Conservation (phyloP, 2,888 invertebrate species). For the Drosophila pseudotalamancana region DNA sequence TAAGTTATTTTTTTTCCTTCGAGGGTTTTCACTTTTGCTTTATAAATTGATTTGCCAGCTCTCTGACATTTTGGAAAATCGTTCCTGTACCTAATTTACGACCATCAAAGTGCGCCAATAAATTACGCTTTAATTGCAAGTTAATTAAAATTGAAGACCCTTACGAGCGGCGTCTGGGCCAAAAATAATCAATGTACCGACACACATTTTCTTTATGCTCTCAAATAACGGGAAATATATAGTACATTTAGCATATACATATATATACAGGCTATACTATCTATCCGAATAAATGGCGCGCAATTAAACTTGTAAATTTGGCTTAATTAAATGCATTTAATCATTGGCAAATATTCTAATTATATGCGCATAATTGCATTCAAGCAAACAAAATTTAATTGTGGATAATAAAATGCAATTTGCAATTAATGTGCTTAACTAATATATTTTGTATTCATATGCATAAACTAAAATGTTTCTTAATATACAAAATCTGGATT, state of each 20-base stretch:
- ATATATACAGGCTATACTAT: background rate
- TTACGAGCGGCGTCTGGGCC: slow-evolving; percentile 5
- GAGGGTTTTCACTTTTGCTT: slow-evolving; percentile 16
- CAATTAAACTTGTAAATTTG: slow-evolving; percentile 26
- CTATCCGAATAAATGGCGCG: background rate
- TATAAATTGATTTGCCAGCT: slow-evolving; percentile 64
- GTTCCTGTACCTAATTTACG: slow-evolving; percentile 62
- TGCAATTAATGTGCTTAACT: too few relatives aligned
- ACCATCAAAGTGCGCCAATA: slow-evolving; percentile 70
- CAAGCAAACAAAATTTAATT: background rate
- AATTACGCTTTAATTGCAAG: slow-evolving; percentile 73
- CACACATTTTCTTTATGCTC: slow-evolving; percentile 7
- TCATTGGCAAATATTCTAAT: slow-evolving; percentile 12
- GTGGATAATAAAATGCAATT: background rate
- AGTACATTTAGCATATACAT: background rate
- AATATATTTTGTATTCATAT: background rate
- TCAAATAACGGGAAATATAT: slow-evolving; percentile 6
- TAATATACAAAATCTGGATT: background rate
- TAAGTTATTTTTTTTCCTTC: background rate
- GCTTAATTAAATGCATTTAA: slow-evolving; percentile 12
- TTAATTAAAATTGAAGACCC: slow-evolving; percentile 65
- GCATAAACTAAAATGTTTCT: background rate
- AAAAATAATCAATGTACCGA: slow-evolving; percentile 15
- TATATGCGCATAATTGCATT: background rate
- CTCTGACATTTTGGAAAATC: slow-evolving; percentile 47